Percentiles rank a stretch among this genome's conserved stretches.
phyloP scores from a whole-genome alignment of 2,797 vertebrate genomes.

The Ctenopoma kingsleyae region DNA sequence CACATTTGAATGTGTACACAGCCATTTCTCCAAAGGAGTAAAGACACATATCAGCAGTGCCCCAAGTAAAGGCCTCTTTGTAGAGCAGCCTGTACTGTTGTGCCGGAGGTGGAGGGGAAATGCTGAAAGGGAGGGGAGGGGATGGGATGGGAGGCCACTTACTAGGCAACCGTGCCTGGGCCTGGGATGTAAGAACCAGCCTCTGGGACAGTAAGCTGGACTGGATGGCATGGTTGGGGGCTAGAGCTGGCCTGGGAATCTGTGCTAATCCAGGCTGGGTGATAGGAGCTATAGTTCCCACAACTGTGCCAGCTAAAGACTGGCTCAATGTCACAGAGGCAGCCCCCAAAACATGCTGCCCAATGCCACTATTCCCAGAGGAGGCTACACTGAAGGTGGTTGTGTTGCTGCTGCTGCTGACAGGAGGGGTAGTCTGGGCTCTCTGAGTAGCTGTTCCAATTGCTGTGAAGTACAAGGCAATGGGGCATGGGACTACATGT shows the following conservation, averaged over 20 bases:
- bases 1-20: conserved; percentile 10
- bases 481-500: conserved; percentile 76
- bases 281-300: conserved; percentile 79
- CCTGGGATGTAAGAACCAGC: conserved; percentile 98
- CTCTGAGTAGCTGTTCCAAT: conserved; percentile 89
- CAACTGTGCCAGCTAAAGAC: conserved; percentile 83
- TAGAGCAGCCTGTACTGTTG: conserved; percentile 70
- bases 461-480: conserved; percentile 91
- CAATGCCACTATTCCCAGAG: conserved; percentile 80
- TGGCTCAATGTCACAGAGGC: conserved; percentile 87
- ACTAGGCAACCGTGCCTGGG: conserved; percentile 99
- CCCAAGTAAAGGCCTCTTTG: conserved; percentile 71
- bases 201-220: conserved; percentile 94
- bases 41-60: conserved; percentile 81
- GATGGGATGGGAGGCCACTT: conserved; percentile 89
- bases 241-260: conserved; percentile 79
- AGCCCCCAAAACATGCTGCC: conserved; percentile 86
- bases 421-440: conserved; percentile 86
- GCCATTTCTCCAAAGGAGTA: conserved; percentile 28
- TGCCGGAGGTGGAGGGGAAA: conserved; percentile 83
- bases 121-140: conserved; percentile 75
- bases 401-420: conserved; percentile 79
- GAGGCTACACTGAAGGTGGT: conserved; percentile 76
- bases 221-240: conserved; percentile 90
- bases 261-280: conserved; percentile 83